Conservation (phyloP, 2,888 invertebrate species). For the Phyto melanocephala region DNA sequence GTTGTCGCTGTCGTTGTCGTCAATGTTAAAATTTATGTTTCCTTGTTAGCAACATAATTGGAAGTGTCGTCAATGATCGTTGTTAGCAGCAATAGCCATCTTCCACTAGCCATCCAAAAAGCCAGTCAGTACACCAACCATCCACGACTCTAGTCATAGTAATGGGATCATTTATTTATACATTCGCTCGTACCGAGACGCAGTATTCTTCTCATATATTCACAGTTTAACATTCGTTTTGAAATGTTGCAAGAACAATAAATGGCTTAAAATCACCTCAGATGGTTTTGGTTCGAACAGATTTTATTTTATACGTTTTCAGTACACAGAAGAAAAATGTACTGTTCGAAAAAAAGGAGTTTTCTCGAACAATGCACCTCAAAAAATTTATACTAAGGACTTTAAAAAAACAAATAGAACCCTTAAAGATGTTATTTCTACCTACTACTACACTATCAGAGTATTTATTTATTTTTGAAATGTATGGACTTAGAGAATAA, state of each 20-base stretch:
- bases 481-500: too few species aligned
- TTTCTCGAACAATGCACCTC: too few species aligned
- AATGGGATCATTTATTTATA: constrained; percentile 60
- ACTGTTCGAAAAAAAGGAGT: too few species aligned
- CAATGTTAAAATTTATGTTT: constrained; percentile 69
- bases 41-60: constrained; percentile 70
- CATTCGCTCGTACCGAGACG: constrained; percentile 29
- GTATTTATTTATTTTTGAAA: too few species aligned
- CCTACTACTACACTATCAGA: too few species aligned
- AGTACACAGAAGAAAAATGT: constrained; percentile 35
- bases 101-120: constrained; percentile 38
- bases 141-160: constrained; percentile 31
- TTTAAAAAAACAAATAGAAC: too few species aligned
- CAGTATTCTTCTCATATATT: constrained; percentile 54
- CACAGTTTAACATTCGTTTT: constrained; percentile 54
- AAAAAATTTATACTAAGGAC: too few species aligned
- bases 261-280: constrained; percentile 49
- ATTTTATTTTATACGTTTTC: constrained; percentile 29
- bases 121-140: background rate
- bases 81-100: constrained; percentile 60
- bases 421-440: too few species aligned
- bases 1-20: constrained; percentile 63
- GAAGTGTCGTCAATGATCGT: constrained; percentile 69
- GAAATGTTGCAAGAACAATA: constrained; percentile 47
- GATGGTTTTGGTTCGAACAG: constrained; percentile 47